A percentile compares a stretch with the other conserved stretches of the same genome.
Conservation (phyloP, 2,888 invertebrate species). For the Temnothorax ravouxi region DNA sequence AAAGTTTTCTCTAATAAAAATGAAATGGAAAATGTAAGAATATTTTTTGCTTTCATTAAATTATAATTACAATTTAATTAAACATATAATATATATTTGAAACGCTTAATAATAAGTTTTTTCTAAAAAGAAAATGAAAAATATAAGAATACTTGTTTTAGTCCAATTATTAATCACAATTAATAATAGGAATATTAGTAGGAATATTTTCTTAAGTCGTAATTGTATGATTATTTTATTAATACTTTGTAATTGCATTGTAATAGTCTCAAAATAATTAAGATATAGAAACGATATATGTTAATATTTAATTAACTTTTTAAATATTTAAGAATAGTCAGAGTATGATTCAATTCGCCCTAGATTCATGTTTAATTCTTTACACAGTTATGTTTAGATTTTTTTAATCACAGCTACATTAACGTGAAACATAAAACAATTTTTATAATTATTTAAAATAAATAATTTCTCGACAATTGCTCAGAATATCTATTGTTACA, state of each 20-base stretch:
- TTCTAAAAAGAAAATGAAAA: background rate
- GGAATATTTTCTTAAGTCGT: background rate
- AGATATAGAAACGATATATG: background rate
- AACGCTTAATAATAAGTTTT: background rate
- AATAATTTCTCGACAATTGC: background rate
- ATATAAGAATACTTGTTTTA: background rate
- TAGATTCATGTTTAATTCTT: background rate
- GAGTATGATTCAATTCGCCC: background rate
- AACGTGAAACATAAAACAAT: background rate
- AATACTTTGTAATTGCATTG: background rate
- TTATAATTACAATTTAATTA: background rate
- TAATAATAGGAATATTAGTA: background rate
- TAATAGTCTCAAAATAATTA: background rate
- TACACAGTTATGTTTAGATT: background rate
- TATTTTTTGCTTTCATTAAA: background rate
- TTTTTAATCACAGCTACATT: background rate
- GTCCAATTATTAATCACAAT: background rate
- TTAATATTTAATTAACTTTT: background rate
- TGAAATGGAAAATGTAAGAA: constrained; percentile 6
- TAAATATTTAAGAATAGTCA: background rate
- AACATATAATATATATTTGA: background rate
- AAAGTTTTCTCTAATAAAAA: constrained; percentile 2
- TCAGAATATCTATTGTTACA: background rate
- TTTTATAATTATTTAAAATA: background rate
- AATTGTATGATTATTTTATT: background rate